Base-by-base conservation (phyloP, 2,113 vertebrate species). In the Ptyas mucosa region DNA sequence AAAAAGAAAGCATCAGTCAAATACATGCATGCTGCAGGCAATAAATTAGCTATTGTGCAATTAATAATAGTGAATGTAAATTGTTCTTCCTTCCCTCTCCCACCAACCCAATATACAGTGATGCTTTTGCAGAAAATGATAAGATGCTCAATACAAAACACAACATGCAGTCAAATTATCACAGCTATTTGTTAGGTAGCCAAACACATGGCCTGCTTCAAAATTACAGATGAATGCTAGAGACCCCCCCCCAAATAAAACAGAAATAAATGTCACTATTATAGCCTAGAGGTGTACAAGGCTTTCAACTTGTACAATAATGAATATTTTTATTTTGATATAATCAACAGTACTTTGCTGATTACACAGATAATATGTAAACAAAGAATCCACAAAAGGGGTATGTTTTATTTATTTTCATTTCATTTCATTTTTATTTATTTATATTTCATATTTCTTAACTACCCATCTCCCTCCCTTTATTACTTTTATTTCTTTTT, bases 11-110 rank as follows among this genome's bases (percentile, higher is more conserved):
- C 96, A 98, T 99, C 98, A 99, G 98, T 99, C 97, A 97, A 97
- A 96, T 96, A 94, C 97, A 97, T 97, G 98, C 98, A 98, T 98
- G 98, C 98, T 96, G 97, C 95, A 98, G 98, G 98, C 97, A 98
- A 98, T 96, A 98, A 81, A 94, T 96, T 96, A 96, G 95, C 88
- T 94, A 23, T 24, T 94, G 94, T 94, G 94, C 14, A 97, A 96
- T 94, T 95, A 95, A 93, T 87, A 81, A 86, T 86, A 93, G 91
- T n/a, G 93, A 96, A 95, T 91, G 43, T 12, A 29, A 10, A 26
- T 58, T 89, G 1, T 3, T 53, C 9, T 51, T 51, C 88, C 20
- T 52, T 7, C 53, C 75, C 53, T 34, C 46, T 9, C 11, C 24
- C 43, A 1, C n/a, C 8, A 51, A 89, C 93, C 93, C 93, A 93